Conservation (phyloP, 2,888 invertebrate species). For the Tanaodytes sp. region DNA sequence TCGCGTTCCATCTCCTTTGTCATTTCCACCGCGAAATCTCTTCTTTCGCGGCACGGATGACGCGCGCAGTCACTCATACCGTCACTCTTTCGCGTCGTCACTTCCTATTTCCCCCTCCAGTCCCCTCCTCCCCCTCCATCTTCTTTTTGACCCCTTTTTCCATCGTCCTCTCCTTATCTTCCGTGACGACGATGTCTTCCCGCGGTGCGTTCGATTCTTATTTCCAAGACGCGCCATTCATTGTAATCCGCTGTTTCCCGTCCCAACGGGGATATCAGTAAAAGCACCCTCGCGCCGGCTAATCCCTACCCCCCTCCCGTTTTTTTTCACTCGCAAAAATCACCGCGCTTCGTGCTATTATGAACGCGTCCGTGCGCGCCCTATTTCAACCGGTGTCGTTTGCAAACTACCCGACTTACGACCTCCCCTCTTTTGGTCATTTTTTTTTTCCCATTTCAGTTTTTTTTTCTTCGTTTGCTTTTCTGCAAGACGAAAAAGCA, state of each 20-base stretch:
- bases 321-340: too few relatives aligned
- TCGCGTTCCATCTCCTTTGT: conserved; percentile 53
- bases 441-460: too few relatives aligned
- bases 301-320: too few relatives aligned
- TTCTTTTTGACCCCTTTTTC: conserved; percentile 52
- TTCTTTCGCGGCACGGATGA: conserved; percentile 56
- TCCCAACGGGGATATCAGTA: conserved; percentile 26
- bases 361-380: too few relatives aligned
- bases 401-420: too few relatives aligned
- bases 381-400: too few relatives aligned
- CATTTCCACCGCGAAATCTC: conserved; percentile 38
- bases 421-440: too few relatives aligned
- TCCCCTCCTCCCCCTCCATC: conserved; percentile 59
- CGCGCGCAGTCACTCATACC: conserved; percentile 59
- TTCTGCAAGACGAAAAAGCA: too few relatives aligned
- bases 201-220: conserved; percentile 40
- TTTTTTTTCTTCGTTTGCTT: too few relatives aligned
- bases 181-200: conserved; percentile 10
- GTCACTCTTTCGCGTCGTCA: conserved; percentile 68
- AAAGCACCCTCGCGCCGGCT: conserved; percentile 54
- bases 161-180: conserved; percentile 26
- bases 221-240: conserved; percentile 48
- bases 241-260: conserved; percentile 38
- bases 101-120: conserved; percentile 63
- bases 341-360: too few relatives aligned